These are phyloP conservation scores for Branchipolynoe longqiensis DNA, from an alignment of 2,888 invertebrate species.

Conservation along the genomic window DNA sequence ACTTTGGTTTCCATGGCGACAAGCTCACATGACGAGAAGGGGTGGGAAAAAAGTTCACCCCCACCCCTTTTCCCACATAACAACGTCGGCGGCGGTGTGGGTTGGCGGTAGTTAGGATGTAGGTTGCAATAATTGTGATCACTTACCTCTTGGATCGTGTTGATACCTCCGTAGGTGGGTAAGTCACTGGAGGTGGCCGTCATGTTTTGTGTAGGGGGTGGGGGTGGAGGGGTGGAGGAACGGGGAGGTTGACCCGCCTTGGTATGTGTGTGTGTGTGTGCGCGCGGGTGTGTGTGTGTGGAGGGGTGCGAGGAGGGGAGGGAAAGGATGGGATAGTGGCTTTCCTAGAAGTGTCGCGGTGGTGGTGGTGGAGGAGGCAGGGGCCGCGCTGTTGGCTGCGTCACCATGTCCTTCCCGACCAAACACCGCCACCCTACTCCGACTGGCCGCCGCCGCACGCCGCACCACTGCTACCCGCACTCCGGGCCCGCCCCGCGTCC, in stretches of 20 bases:
- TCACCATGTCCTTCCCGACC: constrained; percentile 34
- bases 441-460: neutral
- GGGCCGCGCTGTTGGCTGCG: constrained; percentile 21
- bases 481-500: neutral
- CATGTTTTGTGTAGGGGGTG: neutral
- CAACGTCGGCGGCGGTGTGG: no score
- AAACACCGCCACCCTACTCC: constrained; percentile 33
- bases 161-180: constrained; percentile 49
- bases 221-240: neutral
- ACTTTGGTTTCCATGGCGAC: constrained; percentile 54
- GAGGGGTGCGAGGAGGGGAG: no score
- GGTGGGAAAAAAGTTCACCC: constrained; percentile 32
- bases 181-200: constrained; percentile 55
- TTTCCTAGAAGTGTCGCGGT: constrained; percentile 39
- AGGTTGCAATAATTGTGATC: neutral
- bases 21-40: constrained; percentile 8
- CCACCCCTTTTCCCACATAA: neutral
- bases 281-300: no score
- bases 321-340: no score
- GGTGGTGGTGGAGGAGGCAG: neutral
- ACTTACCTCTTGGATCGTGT: constrained; percentile 44
- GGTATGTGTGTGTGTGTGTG: no score
- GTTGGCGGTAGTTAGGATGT: no score
- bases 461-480: neutral
- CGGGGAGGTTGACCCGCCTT: neutral